Conservation (phyloP, 1,140 invertebrate species). For the Drosophila jambulina region DNA sequence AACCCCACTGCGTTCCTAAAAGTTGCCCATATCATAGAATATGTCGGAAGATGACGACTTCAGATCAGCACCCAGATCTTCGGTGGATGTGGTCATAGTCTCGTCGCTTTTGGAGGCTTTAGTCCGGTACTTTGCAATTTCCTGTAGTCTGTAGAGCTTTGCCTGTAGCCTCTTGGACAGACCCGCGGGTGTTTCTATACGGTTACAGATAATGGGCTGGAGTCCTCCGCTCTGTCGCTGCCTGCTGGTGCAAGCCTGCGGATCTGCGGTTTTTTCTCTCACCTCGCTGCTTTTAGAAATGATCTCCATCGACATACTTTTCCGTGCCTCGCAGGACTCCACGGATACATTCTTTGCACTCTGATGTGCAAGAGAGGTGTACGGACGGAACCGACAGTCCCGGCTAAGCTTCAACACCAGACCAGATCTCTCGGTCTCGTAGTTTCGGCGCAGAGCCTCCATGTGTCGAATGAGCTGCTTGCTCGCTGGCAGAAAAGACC, state of each 20-base stretch:
- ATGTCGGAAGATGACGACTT: conserved; percentile 2
- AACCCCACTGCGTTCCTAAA: neutral
- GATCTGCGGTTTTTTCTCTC: too few species aligned
- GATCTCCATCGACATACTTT: neutral
- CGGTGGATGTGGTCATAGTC: too few species aligned
- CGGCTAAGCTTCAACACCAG: conserved; percentile 29
- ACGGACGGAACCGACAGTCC: conserved; percentile 20
- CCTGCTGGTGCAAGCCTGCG: neutral
- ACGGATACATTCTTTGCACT: too few species aligned
- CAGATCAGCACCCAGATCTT: neutral
- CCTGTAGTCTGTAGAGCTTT: conserved; percentile 14
- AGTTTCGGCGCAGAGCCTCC: conserved; percentile 19
- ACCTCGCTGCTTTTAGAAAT: neutral
- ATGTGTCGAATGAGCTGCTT: conserved; percentile 10
- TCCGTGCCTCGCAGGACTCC: neutral
- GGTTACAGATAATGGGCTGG: conserved; percentile 10
- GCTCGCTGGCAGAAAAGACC: neutral
- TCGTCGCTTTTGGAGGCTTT: neutral
- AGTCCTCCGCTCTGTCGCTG: conserved; percentile 23
- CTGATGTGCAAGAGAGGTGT: neutral
- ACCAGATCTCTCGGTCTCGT: conserved; percentile 24
- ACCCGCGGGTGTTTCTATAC: conserved; percentile 9
- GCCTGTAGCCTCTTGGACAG: neutral
- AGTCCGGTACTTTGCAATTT: neutral
- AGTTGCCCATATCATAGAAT: conserved; percentile 17